A percentile compares a stretch with the other conserved stretches of the same genome.
These are phyloP conservation scores for Falco novaeseelandiae DNA, from an alignment of 2,797 vertebrate species.

Conservation along the genomic window DNA sequence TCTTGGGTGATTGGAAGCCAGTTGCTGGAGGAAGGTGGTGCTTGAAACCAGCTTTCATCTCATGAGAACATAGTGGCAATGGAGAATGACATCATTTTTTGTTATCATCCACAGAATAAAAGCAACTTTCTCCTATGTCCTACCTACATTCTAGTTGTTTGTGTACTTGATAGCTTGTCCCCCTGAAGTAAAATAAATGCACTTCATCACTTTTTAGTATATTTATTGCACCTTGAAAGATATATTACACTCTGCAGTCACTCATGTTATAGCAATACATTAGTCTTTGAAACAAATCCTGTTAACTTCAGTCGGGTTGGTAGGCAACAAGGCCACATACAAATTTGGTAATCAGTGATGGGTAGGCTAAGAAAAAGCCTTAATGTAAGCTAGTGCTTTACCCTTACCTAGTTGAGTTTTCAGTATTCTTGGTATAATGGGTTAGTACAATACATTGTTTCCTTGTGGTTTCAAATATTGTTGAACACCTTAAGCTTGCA, in stretches of 20 bases:
- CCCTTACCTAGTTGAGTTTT: background rate
- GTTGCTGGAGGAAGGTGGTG: background rate
- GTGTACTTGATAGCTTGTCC: background rate
- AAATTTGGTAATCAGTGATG: background rate
- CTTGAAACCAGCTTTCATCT: background rate
- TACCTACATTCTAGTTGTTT: background rate
- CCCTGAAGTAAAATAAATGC: background rate
- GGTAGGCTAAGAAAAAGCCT: background rate
- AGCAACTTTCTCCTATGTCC: background rate
- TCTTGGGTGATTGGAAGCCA: background rate
- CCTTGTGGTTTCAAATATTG: background rate
- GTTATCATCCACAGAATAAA: background rate
- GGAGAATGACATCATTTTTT: background rate
- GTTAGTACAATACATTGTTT: background rate
- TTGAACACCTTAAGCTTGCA: background rate
- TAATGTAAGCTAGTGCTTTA: background rate
- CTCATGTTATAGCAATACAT: background rate
- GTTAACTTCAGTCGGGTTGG: background rate
- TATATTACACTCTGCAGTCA: background rate
- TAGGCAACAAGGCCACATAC: background rate
- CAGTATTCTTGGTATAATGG: fast-evolving
- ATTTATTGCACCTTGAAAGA: background rate
- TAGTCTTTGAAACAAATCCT: background rate
- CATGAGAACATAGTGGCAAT: background rate
- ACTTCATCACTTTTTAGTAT: background rate